Evolutionary conservation across 2,797 vertebrate species (phyloP), one percentile per base, ranked within the genome.

Genomic region (Emys orbicularis): DNA sequence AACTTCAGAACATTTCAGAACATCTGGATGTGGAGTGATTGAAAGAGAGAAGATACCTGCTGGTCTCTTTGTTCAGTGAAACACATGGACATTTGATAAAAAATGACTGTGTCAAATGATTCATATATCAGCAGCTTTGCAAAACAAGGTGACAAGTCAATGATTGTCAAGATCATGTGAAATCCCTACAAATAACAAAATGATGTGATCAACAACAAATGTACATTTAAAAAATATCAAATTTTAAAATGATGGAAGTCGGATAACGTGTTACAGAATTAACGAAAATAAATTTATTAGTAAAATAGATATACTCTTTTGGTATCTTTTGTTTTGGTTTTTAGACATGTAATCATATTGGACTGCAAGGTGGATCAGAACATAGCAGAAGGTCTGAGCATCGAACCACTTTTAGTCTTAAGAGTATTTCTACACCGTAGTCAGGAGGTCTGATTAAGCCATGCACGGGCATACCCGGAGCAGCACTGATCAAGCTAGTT

Each of bases 91-190:
- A 99, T 98, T 86, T 99, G 99, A 76, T 98, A 98, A 97, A 99
- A 99, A 97, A 99, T 98, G 16, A 99, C 98, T 16, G 97, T 97
- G 92, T 99, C 99, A 79, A 99, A 99, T 57, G 98, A 98, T 91
- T 99, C 98, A 56, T 97, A 98, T 91, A 99, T 95, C 81, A 99
- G 97, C 56, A 99, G 98, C 57, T 98, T 98, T 74, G 99, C 98
- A 52, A 99, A 99, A 86, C 98, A 98, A 2, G 98, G 98, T 54
- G 99, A 99, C 57, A 98, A 97, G 21, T 98, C 98, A 95, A 99
- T 98, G 96, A 99, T 98, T 93, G 98, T 98, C 96, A 99, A 84
- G 37, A 99, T 97, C 76, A 98, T 98, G 96, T 98, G 98, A 85
- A 99, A 99, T 25, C 99, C 99, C 99, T 99, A 93, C 37, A 97